Evolutionary conservation across 2,888 invertebrate genomes (phyloP).

Genomic region (Watsonalla binaria): DNA sequence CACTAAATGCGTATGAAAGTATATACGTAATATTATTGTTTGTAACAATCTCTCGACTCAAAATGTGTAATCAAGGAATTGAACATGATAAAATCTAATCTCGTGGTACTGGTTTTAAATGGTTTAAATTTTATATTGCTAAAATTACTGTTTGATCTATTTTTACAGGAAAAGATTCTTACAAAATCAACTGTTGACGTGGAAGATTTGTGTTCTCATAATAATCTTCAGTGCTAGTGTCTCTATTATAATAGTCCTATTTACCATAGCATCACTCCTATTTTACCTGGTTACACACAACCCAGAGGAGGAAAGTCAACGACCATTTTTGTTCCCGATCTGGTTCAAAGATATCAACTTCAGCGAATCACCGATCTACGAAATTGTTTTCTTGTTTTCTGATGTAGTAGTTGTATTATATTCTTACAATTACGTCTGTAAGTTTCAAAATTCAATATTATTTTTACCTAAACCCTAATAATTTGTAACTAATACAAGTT

Average conservation of each 20-base stretch:
- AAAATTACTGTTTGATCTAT: neutral
- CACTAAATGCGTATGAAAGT: too few relatives aligned
- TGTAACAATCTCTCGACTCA: too few relatives aligned
- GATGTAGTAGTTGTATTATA: slow-evolving; percentile 27
- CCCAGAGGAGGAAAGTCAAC: slow-evolving; percentile 21
- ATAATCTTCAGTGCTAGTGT: slow-evolving; percentile 18
- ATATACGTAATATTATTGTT: too few relatives aligned
- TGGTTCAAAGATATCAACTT: slow-evolving; percentile 42
- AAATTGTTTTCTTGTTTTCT: slow-evolving; percentile 35
- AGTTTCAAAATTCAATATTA: slow-evolving; percentile 23
- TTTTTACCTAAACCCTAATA: too few relatives aligned
- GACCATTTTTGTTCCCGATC: slow-evolving; percentile 47
- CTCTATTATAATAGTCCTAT: slow-evolving; percentile 22
- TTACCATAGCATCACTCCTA: slow-evolving; percentile 22
- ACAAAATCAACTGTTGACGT: slow-evolving; percentile 38
- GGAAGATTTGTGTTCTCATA: slow-evolving; percentile 30
- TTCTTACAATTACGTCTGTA: slow-evolving; percentile 40
- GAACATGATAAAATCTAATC: neutral
- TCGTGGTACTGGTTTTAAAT: neutral
- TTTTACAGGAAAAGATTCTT: slow-evolving; percentile 42
- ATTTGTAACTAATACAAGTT: neutral
- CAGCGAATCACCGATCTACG: slow-evolving; percentile 38
- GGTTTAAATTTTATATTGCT: too few relatives aligned
- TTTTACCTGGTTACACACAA: slow-evolving; percentile 26
- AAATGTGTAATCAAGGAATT: too few relatives aligned